Evolutionary conservation across 2,113 vertebrate species (phyloP).

Genomic region (Tringa solitaria): DNA sequence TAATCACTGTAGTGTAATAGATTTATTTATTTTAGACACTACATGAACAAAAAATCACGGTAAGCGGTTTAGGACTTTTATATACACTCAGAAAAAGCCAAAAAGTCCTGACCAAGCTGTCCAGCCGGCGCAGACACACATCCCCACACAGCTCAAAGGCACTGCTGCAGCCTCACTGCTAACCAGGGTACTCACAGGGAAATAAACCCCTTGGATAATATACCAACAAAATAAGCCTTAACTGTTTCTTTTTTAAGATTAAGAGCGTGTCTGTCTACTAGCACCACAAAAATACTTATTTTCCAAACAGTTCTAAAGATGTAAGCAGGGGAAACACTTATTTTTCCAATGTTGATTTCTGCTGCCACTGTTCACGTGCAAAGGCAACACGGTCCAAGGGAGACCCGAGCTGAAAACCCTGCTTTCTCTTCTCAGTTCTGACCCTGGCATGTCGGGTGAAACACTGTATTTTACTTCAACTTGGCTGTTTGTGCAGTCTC

Average conservation of each 20-base stretch:
- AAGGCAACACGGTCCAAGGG: not conserved
- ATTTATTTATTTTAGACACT: not conserved
- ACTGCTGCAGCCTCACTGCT: not conserved
- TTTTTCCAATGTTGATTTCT: not conserved
- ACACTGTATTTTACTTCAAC: not conserved
- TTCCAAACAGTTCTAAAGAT: not conserved
- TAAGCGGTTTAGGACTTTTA: not conserved
- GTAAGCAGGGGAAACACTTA: not conserved
- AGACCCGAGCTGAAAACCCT: not conserved
- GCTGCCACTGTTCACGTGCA: not conserved
- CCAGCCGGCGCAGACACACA: not conserved
- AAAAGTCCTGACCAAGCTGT: not conserved
- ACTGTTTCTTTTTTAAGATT: not conserved
- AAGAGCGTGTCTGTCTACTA: not conserved
- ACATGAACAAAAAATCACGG: not conserved
- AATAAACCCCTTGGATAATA: not conserved
- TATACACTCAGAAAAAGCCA: not conserved
- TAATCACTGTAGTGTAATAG: not conserved
- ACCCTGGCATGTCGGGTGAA: not conserved
- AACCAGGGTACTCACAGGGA: not conserved
- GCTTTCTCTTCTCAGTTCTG: not conserved
- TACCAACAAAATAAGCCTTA: not conserved
- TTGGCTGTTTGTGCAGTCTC: not conserved
- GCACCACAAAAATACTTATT: not conserved
- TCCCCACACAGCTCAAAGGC: not conserved